Evolutionary conservation across 92 coral and sea anemone genomes (phyloP), one percentile per base, ranked within the genome.

Genomic region (Porites lobata): DNA sequence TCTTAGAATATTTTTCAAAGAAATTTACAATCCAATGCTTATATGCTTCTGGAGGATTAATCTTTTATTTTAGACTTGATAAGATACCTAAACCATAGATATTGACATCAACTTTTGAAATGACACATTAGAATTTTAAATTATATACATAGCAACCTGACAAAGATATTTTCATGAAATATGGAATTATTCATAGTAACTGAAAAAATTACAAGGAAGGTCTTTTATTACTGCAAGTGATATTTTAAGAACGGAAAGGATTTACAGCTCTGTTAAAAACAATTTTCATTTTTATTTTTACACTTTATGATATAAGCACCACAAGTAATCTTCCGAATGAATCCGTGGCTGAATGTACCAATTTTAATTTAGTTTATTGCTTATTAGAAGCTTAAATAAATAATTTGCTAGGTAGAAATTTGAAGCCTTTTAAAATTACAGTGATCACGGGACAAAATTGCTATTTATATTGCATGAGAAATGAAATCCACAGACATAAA

Each of bases 271-370:
- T 43, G 43, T 72, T 83, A 72, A 71, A n/a, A 72, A 58, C 47
- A 53, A 26, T 57, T 73, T 32, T 62, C 69, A 38, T 59, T 72
- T 57, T 50, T 14, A 32, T 38, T 72, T 61, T 58, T 56, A 72
- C 8, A 59, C 61, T 71, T 83, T 62, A 4, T 19, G 24, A 14
- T 59, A 59, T 71, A 19, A 72, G 57, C 26, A 21, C 8, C 50
- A 13, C 38, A 68, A 32, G 59, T 74, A 72, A 71, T 83, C 66
- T 83, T 38, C 71, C 20, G 87, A 38, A 57, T 83, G 79, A 61
- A 72, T 59, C 69, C 47, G 12, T 61, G 79, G 67, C 57, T 58
- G 65, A 72, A 72, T 12, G 67, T 72, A 61, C 87, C 87, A 19
- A 72, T 61, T 62, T 59, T 47, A 71, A 81, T 69, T 69, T 81